Evolutionary conservation across 2,113 vertebrate genomes (phyloP).

Genomic region (Haemorhous mexicanus): DNA sequence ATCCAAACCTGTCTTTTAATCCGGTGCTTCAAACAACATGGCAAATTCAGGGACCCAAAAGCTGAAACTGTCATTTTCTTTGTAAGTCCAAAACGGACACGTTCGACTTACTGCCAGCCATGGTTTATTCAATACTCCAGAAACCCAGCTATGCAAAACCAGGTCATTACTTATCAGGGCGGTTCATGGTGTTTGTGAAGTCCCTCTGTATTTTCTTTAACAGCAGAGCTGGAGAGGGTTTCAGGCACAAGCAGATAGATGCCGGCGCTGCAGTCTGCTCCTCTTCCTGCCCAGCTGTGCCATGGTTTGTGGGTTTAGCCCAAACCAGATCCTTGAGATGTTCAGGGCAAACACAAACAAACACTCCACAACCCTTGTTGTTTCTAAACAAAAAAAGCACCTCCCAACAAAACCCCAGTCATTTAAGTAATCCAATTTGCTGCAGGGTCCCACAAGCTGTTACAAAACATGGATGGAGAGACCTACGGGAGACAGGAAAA

Average conservation of each 20-base stretch:
- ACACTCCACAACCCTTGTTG: slow-evolving; percentile 37
- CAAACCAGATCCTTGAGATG: slow-evolving; percentile 35
- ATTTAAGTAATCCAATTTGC: neutral
- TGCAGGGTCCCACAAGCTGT: slow-evolving; percentile 17
- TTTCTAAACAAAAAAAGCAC: slow-evolving; percentile 20
- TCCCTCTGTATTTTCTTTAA: neutral
- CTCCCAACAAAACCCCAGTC: slow-evolving; percentile 18
- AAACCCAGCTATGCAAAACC: neutral
- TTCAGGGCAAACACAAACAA: slow-evolving; percentile 50
- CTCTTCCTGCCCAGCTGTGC: slow-evolving; percentile 66
- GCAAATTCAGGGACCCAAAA: neutral
- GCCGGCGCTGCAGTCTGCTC: slow-evolving; percentile 3
- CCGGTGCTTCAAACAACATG: neutral
- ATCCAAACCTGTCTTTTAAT: neutral
- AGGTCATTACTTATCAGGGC: neutral
- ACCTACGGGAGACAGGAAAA: neutral
- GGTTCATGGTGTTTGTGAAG: neutral
- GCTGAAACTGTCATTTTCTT: neutral
- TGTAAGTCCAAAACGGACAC: neutral
- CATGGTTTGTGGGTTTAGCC: slow-evolving; percentile 37
- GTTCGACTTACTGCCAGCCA: neutral
- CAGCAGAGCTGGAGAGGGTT: neutral
- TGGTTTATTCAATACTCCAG: neutral
- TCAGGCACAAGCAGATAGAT: neutral
- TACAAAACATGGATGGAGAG: neutral